Percentiles rank a stretch among this genome's conserved stretches.
phyloP scores from a whole-genome alignment of 2,113 vertebrate genomes.

The Martes martes region DNA sequence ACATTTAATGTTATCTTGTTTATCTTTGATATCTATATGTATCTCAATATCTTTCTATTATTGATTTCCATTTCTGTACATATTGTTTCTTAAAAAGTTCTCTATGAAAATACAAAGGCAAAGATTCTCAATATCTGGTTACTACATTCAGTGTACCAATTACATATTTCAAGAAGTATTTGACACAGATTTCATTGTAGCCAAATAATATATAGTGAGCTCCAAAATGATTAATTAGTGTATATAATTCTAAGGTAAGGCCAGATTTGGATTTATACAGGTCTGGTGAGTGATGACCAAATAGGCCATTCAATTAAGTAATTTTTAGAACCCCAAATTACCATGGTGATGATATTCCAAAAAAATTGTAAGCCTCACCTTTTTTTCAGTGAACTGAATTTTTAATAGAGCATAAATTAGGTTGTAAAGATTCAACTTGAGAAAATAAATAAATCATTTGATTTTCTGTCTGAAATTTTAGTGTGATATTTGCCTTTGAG shows the following conservation, averaged over 20 bases:
- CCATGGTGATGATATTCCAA: neutral
- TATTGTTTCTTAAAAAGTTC: neutral
- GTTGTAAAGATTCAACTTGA: neutral
- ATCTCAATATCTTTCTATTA: conserved; percentile 8
- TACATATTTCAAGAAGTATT: neutral
- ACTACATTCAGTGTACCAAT: neutral
- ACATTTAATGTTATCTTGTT: neutral
- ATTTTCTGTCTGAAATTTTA: neutral
- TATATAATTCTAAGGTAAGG: neutral
- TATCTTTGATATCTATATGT: conserved; percentile 38
- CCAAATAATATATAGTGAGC: neutral
- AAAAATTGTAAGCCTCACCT: neutral
- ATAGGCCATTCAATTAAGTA: neutral
- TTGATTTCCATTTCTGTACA: conserved; percentile 38
- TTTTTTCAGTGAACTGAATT: neutral
- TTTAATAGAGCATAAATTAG: neutral
- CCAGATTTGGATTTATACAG: neutral
- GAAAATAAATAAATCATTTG: neutral
- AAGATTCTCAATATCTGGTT: conserved; percentile 21
- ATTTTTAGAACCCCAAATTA: neutral
- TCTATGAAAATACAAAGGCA: neutral
- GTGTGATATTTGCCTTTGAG: neutral
- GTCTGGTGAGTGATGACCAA: neutral
- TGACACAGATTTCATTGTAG: neutral
- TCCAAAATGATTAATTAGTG: neutral